Base-by-base conservation (phyloP, 2,888 invertebrate genomes). In the Aporophyla nigra region DNA sequence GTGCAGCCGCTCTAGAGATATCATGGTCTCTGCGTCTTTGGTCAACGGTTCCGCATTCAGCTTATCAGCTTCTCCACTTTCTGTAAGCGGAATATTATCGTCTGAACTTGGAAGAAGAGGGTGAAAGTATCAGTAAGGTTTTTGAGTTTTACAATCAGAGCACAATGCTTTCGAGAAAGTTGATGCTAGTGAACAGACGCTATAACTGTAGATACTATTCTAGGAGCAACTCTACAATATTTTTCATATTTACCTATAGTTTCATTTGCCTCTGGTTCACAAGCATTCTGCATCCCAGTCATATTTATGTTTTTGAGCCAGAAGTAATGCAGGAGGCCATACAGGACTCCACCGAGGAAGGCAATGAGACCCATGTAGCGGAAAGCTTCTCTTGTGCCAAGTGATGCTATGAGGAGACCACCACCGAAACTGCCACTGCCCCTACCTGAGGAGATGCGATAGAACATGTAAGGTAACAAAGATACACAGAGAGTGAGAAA, bases 381-480 rank as follows among this genome's bases (percentile, higher is more conserved):
- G 92, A 98, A 98, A 0, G 98, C 98, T 90, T 98, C 97, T 76
- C 98, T 96, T 10, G 98, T 98, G 0, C 98, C 98, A 62, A 98
- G 97, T 71, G 97, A 97, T 0, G 98, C 98, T 82, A 98, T 98
- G 19, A 98, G 96, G 24, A 98, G 97, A 62, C 98, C 98, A 33
- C 98, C 98, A 12, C 98, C 97, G 84, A 98, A 98, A 89, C 98
- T 98, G 33, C 98, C 98, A 90, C 98, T 98, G 53, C 98, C 98
- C 86, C 98, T 97, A 9, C 98, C 98, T 97, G 81, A 12, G 80
- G 73, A 77, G 51, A 14, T n/a, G 19, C 19, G 14, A 66, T 33
- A 12, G 7, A 24, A 43, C 6, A 54, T 54, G 27, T 21, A 49
- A 33, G 9, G 2, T 14, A 16, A 19, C n/a, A 5, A 67, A 19